Base-by-base conservation (phyloP, 2,888 invertebrate species). In the Acheta domesticus region DNA sequence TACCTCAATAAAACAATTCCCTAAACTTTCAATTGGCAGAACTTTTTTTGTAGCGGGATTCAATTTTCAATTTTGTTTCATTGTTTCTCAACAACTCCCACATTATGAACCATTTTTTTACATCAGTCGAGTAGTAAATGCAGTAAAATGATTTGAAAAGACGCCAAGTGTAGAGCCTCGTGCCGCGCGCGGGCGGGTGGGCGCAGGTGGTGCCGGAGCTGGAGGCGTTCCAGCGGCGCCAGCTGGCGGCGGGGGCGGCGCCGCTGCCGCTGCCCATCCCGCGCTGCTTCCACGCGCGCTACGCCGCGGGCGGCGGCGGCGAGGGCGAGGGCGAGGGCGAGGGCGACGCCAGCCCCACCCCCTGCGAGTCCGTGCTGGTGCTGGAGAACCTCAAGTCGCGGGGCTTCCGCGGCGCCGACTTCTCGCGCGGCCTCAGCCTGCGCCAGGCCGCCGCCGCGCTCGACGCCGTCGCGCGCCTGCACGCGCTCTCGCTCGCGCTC, bases 151-250 rank as follows among this genome's bases (percentile, higher is more conserved):
- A 36, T 36, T 36, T 36, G 8, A 36, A 36, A 8, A 36, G 36
- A 8, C 8, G 1, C 36, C 36, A 36, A 8, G 36, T n/a, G n/a
- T n/a, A n/a, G n/a, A n/a, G n/a, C n/a, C n/a, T n/a, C n/a, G n/a
- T n/a, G n/a, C n/a, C n/a, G n/a, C n/a, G n/a, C n/a, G n/a, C n/a
- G n/a, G n/a, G n/a, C n/a, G n/a, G n/a, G n/a, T n/a, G n/a, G n/a
- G n/a, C n/a, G n/a, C 75, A 94, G 88, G 92, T 92, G 21, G 89
- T 93, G 49, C 93, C 93, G 8, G 92, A 92, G 84, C 85, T 94
- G 82, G 90, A 92, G 82, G 89, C 89, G 36, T 93, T 93, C 84
- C 89, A 89, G 84, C 86, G 86, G 79, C 86, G 87, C 79, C 87
- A 88, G 82, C 83, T 89, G 48, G 85, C 85, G 49, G 84, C 86